These are phyloP conservation scores for Varroa destructor DNA, from an alignment of 1,140 invertebrate genomes.

Conservation along the genomic window DNA sequence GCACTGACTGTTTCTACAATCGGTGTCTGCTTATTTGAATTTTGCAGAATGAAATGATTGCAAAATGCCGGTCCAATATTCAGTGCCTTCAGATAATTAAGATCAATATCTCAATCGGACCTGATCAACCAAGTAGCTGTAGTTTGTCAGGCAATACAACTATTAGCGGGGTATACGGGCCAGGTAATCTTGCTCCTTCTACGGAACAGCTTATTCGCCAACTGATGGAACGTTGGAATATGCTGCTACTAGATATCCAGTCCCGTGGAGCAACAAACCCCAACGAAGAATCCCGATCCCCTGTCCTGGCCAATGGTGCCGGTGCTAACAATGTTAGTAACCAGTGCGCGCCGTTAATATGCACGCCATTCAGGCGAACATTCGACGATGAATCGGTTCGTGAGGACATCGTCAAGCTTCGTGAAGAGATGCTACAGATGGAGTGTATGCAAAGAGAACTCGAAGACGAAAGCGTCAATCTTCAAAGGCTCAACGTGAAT, in stretches of 20 bases:
- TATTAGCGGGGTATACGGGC: too few relatives aligned
- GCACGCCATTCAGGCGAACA: background rate
- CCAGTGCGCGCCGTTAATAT: background rate
- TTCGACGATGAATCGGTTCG: background rate
- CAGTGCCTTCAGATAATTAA: conserved; percentile 28
- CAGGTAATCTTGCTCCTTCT: too few relatives aligned
- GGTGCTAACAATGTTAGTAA: background rate
- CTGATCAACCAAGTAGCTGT: background rate
- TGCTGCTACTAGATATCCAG: conserved; percentile 20
- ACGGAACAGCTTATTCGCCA: background rate
- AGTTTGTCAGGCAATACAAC: too few relatives aligned
- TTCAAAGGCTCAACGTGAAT: background rate
- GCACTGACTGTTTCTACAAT: too few relatives aligned
- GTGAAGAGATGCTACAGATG: conserved; percentile 23
- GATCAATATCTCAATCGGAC: conserved; percentile 17
- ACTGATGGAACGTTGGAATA: conserved; percentile 18
- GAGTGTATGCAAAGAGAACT: conserved; percentile 4
- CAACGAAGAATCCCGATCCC: too few relatives aligned
- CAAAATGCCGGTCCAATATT: conserved; percentile 13
- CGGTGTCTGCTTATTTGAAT: too few relatives aligned
- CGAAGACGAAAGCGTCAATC: conserved; percentile 7
- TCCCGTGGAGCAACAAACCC: background rate
- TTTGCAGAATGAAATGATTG: conserved; percentile 1
- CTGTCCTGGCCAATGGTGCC: too few relatives aligned
- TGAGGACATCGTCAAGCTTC: conserved; percentile 20